Evolutionary conservation across 2,888 invertebrate genomes (phyloP), one percentile per base, ranked within the genome.

Genomic region (Dusona sp.): DNA sequence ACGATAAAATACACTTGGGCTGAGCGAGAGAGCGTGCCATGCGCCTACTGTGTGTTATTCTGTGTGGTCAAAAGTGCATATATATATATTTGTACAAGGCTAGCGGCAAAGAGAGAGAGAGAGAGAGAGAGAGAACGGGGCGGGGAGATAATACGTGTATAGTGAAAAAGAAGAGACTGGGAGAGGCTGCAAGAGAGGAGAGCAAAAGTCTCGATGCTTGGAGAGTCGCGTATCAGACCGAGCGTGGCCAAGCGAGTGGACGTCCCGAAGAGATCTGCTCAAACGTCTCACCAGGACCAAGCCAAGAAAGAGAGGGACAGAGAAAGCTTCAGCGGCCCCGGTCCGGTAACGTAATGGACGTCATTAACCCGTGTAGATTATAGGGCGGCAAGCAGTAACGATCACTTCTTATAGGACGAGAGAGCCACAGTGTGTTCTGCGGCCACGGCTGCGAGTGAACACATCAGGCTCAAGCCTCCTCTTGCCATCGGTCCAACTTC

Each of bases 361-460:
- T 94, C 94, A 94, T 94, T 94, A 94, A 93, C 92, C 91, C 91
- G 93, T 92, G 93, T 94, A 94, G 94, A 94, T 94, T 94, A 94
- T 94, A 94, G 94, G 94, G 94, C 94, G 94, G 94, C 94, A 91
- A 90, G 93, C 93, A 92, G 93, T 94, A 94, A 94, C 94, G 94
- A 94, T 94, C 94, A 92, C 92, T 94, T 94, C 94, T 94, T 94
- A 92, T 93, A 92, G 93, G 91, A 92, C 91, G 91, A 81, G 81
- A 81, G 81, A 74, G 74, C 65, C 75, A 82, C 82, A 65, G 67
- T 75, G 75, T 72, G 64, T 42, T 91, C 91, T 89, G 89, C 90
- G 83, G 90, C 91, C 89, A 91, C 88, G 90, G 88, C 88, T 89
- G 89, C 89, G n/a, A 87, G 84, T 78, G 79, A 90, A 61, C 68